A percentile compares a stretch with the other conserved stretches of the same genome.
Conservation (phyloP, 2,888 invertebrate species). For the Fabriciana adippe region DNA sequence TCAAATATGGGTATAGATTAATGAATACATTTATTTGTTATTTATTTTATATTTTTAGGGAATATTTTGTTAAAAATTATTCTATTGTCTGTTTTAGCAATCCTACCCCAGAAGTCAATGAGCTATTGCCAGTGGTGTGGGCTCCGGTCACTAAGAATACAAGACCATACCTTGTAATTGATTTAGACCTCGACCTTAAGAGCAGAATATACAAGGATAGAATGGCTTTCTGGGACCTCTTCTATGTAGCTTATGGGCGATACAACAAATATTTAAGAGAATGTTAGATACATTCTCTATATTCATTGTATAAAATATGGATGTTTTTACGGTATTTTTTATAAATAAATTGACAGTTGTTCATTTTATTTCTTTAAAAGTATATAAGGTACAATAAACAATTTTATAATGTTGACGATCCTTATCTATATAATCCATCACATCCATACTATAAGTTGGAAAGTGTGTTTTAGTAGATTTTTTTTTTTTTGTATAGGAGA, state of each 20-base stretch:
- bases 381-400: too few relatives aligned
- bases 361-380: neutral
- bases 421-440: too few relatives aligned
- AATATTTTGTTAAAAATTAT: neutral
- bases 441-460: too few relatives aligned
- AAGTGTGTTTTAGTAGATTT: too few relatives aligned
- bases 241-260: conserved; percentile 62
- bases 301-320: neutral
- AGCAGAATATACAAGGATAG: conserved; percentile 59
- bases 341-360: neutral
- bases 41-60: neutral
- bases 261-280: conserved; percentile 55
- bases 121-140: conserved; percentile 62
- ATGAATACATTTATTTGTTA: neutral
- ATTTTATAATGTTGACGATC: too few relatives aligned
- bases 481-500: too few relatives aligned
- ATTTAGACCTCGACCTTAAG: conserved; percentile 55
- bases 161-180: conserved; percentile 65
- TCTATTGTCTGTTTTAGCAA: conserved; percentile 53
- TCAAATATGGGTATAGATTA: conserved; percentile 67
- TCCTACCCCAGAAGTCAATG: conserved; percentile 58
- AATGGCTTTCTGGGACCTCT: conserved; percentile 75
- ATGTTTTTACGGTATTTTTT: neutral
- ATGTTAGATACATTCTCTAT: too few relatives aligned
- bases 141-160: conserved; percentile 50